phyloP scores from a whole-genome alignment of 2,113 vertebrate genomes.

The Talpa occidentalis region DNA sequence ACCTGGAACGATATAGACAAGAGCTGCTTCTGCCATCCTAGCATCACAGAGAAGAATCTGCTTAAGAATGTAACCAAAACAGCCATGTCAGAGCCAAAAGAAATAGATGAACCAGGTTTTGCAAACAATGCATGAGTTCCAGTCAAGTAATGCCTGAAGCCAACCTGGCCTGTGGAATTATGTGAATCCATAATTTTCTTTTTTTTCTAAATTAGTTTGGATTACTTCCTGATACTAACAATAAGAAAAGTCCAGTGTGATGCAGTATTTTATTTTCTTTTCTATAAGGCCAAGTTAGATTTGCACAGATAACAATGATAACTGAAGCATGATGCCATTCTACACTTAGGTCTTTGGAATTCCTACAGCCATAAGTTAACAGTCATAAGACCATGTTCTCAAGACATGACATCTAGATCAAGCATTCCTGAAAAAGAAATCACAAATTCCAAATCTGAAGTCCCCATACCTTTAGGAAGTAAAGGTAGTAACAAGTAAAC shows the following conservation, averaged over 20 bases:
- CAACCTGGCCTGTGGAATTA: neutral
- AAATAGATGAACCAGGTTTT: neutral
- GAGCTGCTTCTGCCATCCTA: neutral
- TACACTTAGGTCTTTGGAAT: neutral
- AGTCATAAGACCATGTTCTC: slow-evolving; percentile 12
- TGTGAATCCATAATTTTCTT: neutral
- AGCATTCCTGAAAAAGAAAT: neutral
- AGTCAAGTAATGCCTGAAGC: neutral
- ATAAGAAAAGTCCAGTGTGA: neutral
- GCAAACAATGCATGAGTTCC: neutral
- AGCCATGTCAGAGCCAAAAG: neutral
- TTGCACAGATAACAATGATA: neutral
- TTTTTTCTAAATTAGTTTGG: neutral
- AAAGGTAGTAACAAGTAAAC: neutral
- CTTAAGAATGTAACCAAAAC: neutral
- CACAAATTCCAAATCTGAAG: neutral
- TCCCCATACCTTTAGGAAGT: neutral
- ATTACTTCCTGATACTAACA: neutral
- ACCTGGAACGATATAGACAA: neutral
- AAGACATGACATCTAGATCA: slow-evolving; percentile 2
- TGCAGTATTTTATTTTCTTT: neutral
- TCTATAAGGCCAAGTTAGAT: neutral
- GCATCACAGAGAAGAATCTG: neutral
- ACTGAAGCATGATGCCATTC: neutral
- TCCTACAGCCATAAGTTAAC: neutral